Conservation (phyloP, 2,888 invertebrate genomes). For the Stegana nigrithorax region DNA sequence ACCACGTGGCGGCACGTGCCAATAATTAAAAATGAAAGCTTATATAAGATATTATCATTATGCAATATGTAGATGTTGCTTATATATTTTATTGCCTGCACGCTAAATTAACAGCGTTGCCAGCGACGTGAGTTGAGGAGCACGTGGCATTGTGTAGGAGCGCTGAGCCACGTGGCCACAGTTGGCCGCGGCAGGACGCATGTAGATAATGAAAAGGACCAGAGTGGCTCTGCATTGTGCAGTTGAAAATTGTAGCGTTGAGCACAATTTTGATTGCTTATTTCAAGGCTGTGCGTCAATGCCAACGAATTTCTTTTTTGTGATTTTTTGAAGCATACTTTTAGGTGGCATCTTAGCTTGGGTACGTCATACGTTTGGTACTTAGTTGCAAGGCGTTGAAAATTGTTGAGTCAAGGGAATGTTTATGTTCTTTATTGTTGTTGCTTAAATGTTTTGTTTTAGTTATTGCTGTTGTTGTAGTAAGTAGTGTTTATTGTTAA, state of each 20-base stretch:
- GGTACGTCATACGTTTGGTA: too few relatives aligned
- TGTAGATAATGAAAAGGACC: too few relatives aligned
- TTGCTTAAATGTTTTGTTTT: too few relatives aligned
- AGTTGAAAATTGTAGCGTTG: slow-evolving; percentile 11
- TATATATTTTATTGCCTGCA: not conserved
- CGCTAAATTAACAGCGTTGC: slow-evolving; percentile 7
- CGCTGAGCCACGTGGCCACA: too few relatives aligned
- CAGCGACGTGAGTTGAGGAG: too few relatives aligned
- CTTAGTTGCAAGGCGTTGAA: too few relatives aligned
- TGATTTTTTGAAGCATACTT: not conserved
- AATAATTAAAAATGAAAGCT: slow-evolving; percentile 9
- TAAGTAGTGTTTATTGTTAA: not conserved
- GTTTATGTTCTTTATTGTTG: too few relatives aligned
- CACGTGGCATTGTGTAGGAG: too few relatives aligned
- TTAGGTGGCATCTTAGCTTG: not conserved
- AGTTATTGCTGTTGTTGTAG: not conserved
- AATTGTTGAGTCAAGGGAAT: too few relatives aligned
- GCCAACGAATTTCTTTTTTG: slow-evolving; percentile 2
- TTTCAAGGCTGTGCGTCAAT: slow-evolving; percentile 16
- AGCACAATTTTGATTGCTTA: slow-evolving; percentile 14
- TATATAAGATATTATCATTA: slow-evolving; percentile 13
- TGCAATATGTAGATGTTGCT: not conserved
- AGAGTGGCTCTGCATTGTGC: not conserved
- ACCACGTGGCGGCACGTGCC: not conserved
- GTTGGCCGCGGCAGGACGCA: too few relatives aligned